A percentile compares a stretch with the other conserved stretches of the same genome.
These are phyloP conservation scores for Phymorhynchus buccinoides DNA, from an alignment of 1,140 invertebrate species.

Conservation along the genomic window DNA sequence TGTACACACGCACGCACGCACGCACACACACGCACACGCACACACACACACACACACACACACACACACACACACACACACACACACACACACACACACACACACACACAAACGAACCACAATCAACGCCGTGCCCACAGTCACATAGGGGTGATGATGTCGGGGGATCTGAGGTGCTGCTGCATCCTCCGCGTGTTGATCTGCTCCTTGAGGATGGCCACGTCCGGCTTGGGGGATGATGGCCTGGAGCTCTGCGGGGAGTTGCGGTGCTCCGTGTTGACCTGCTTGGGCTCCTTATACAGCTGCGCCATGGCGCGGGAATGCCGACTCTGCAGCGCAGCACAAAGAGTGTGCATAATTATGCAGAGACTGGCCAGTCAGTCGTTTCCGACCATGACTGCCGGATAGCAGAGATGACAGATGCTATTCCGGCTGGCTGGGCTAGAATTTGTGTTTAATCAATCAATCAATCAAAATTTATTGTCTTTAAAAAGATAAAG, in stretches of 20 bases:
- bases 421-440: too few relatives aligned
- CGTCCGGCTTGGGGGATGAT: slow-evolving; percentile 40
- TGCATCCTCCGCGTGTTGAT: slow-evolving; percentile 20
- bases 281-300: slow-evolving; percentile 40
- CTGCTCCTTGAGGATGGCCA: slow-evolving; percentile 46
- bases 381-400: too few relatives aligned
- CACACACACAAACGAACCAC: background rate
- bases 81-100: too few relatives aligned
- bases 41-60: too few relatives aligned
- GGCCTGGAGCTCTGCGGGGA: slow-evolving; percentile 40
- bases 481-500: too few relatives aligned
- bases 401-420: too few relatives aligned
- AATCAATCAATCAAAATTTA: too few relatives aligned
- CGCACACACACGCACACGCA: too few relatives aligned
- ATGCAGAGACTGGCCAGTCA: background rate
- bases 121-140: too few relatives aligned
- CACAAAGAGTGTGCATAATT: background rate
- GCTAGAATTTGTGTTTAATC: too few relatives aligned
- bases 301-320: slow-evolving; percentile 14
- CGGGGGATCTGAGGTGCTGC: slow-evolving; percentile 3
- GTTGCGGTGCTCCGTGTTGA: slow-evolving; percentile 47
- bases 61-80: too few relatives aligned
- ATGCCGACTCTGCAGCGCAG: background rate
- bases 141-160: slow-evolving; percentile 33
- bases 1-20: too few relatives aligned